Conservation (phyloP, 64 coral and sea anemone species). For the Dendrophyllia cribrosa region DNA sequence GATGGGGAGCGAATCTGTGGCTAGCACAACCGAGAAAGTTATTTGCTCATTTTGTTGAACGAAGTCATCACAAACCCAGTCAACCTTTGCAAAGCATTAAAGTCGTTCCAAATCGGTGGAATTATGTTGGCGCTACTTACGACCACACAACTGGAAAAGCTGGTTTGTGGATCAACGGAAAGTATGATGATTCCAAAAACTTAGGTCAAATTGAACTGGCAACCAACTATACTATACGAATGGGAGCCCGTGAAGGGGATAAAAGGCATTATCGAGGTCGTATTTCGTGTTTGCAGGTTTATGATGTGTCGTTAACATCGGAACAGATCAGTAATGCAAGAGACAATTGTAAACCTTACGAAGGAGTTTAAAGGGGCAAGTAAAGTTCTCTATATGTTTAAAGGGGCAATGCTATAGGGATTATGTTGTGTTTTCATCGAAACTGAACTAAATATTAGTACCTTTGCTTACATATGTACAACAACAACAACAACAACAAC, state of each 20-base stretch:
- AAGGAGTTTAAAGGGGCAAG: neutral
- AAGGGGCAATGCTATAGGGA: too few relatives aligned
- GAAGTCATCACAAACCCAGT: neutral
- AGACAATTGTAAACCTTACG: conserved; percentile 42
- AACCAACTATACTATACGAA: conserved; percentile 34
- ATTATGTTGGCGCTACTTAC: conserved; percentile 43
- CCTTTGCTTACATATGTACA: too few relatives aligned
- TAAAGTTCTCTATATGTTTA: neutral
- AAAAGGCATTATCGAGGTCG: conserved; percentile 35
- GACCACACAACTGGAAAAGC: conserved; percentile 50
- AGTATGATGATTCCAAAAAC: conserved; percentile 3
- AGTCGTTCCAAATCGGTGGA: conserved; percentile 40
- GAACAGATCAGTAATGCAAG: conserved; percentile 35
- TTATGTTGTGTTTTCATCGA: too few relatives aligned
- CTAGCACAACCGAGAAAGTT: neutral
- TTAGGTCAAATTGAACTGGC: conserved; percentile 26
- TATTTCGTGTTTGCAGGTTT: conserved; percentile 51
- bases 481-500: too few relatives aligned
- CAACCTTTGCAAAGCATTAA: conserved; percentile 27
- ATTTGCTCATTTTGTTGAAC: conserved; percentile 13
- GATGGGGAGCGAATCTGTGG: conserved; percentile 59
- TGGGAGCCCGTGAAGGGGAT: conserved; percentile 27
- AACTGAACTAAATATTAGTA: too few relatives aligned
- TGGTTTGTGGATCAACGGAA: conserved; percentile 47
- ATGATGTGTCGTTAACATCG: neutral